A percentile compares a stretch with the other conserved stretches of the same genome.
These are phyloP conservation scores for Apaloderma vittatum DNA, from an alignment of 2,113 vertebrate genomes.

Conservation along the genomic window DNA sequence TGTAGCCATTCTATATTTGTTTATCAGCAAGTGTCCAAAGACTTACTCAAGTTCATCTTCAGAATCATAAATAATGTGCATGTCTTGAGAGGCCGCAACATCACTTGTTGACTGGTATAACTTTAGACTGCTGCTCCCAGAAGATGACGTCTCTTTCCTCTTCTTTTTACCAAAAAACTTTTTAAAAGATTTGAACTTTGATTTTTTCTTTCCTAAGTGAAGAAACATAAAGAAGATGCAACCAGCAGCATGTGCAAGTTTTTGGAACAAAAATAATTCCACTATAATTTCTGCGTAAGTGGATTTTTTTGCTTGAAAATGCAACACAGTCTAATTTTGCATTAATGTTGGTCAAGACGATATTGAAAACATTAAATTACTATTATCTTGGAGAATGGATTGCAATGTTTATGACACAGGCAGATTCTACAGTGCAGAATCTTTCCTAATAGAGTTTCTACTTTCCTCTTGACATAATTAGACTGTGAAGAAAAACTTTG, in stretches of 20 bases:
- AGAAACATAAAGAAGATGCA: slow-evolving; percentile 19
- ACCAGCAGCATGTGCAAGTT: neutral
- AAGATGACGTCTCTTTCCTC: slow-evolving; percentile 71
- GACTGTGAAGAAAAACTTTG: slow-evolving; percentile 11
- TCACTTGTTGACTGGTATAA: slow-evolving; percentile 86
- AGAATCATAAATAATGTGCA: slow-evolving; percentile 77
- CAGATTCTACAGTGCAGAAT: neutral
- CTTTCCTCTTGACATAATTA: neutral
- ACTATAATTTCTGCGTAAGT: neutral
- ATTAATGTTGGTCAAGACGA: neutral
- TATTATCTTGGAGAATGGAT: neutral
- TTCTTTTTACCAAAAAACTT: slow-evolving; percentile 89
- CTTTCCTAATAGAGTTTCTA: neutral
- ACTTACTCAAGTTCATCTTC: slow-evolving; percentile 88
- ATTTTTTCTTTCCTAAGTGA: slow-evolving; percentile 87
- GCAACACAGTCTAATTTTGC: neutral
- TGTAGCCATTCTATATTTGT: neutral
- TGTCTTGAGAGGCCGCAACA: slow-evolving; percentile 66
- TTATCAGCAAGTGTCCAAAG: neutral
- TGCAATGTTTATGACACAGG: neutral
- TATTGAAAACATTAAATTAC: neutral
- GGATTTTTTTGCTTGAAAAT: neutral
- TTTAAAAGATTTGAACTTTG: slow-evolving; percentile 88
- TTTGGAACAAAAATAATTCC: neutral
- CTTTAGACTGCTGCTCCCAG: slow-evolving; percentile 76